Evolutionary conservation across 1,140 invertebrate genomes (phyloP).

Genomic region (Asobara japonica): DNA sequence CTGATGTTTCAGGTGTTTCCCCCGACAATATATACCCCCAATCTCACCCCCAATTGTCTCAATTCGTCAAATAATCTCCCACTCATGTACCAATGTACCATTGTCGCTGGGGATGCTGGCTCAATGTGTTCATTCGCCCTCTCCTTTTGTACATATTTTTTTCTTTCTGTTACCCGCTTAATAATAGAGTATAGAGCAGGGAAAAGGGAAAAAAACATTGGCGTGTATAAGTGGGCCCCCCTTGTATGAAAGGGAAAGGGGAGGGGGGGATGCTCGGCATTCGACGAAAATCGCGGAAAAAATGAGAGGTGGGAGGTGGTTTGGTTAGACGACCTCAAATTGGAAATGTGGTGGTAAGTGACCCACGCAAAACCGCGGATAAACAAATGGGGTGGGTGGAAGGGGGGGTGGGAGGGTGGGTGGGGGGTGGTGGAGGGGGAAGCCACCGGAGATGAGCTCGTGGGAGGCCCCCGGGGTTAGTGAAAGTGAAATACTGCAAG

Average conservation of each 20-base stretch:
- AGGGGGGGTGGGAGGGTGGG: neutral
- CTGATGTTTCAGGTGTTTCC: conserved; percentile 58
- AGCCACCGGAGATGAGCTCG: conserved; percentile 55
- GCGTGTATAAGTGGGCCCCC: neutral
- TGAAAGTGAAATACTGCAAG: conserved; percentile 63
- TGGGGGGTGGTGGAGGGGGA: conserved; percentile 16
- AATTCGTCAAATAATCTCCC: conserved; percentile 13
- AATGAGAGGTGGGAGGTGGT: conserved; percentile 2
- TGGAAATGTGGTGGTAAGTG: neutral
- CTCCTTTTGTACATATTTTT: neutral
- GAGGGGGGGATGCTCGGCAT: neutral
- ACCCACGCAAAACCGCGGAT: neutral
- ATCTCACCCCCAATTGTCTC: conserved; percentile 44
- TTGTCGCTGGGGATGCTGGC: neutral
- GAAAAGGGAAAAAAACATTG: neutral
- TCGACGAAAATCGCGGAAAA: neutral
- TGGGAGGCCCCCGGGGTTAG: conserved; percentile 59
- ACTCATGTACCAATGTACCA: no score
- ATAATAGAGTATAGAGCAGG: neutral
- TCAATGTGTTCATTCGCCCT: conserved; percentile 28
- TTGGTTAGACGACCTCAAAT: neutral
- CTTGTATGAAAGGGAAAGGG: neutral
- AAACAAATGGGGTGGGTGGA: neutral
- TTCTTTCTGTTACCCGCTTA: no score
- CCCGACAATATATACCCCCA: conserved; percentile 60